phyloP scores from a whole-genome alignment of 2,113 vertebrate genomes.

The Ancistrus triradiatus region DNA sequence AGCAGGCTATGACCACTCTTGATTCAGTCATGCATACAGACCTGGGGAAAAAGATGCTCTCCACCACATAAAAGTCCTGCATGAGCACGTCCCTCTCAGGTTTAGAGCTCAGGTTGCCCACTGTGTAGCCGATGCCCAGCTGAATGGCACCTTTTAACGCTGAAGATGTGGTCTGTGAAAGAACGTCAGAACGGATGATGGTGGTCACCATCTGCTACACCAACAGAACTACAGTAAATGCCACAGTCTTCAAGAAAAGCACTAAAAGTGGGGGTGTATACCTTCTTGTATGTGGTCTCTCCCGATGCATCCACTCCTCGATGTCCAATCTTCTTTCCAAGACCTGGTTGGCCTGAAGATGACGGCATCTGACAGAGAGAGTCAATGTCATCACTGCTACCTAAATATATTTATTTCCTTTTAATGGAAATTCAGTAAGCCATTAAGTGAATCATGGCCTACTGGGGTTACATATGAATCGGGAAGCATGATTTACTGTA shows the following conservation, averaged over 20 bases:
- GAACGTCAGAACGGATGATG: neutral
- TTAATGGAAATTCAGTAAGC: too few species aligned
- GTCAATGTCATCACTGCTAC: too few species aligned
- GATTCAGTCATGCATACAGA: conserved; percentile 44
- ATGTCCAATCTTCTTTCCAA: conserved; percentile 80
- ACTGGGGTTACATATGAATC: too few species aligned
- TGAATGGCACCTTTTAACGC: conserved; percentile 97
- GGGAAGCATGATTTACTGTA: conserved; percentile 4
- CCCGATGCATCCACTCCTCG: conserved; percentile 81
- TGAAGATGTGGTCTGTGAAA: conserved; percentile 87
- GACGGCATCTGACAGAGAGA: conserved; percentile 58
- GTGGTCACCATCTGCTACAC: neutral
- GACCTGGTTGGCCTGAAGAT: conserved; percentile 63
- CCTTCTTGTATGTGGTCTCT: conserved; percentile 88
- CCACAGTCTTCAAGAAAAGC: neutral
- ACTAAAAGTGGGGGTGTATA: too few species aligned
- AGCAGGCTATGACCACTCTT: neutral
- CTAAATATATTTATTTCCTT: too few species aligned
- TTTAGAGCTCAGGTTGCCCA: conserved; percentile 97
- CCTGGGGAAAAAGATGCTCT: conserved; percentile 99
- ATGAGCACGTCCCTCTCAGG: conserved; percentile 95
- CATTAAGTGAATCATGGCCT: too few species aligned
- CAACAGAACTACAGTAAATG: neutral
- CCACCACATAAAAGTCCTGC: conserved; percentile 98
- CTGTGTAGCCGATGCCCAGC: conserved; percentile 96